phyloP scores from a whole-genome alignment of 2,797 vertebrate species.

The Hippoglossus hippoglossus region DNA sequence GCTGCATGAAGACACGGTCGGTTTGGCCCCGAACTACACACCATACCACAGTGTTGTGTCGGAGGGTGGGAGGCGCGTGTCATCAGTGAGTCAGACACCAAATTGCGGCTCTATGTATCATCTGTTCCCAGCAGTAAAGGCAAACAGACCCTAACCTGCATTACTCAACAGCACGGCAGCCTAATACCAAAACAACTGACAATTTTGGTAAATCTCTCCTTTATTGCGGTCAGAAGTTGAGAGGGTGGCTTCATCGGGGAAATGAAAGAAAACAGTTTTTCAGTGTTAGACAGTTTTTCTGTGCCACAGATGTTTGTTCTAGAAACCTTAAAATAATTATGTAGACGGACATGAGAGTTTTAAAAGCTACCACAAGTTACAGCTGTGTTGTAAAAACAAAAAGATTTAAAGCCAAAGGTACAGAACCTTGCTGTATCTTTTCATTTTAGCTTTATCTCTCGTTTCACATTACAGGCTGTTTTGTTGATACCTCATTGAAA shows the following conservation, averaged over 20 bases:
- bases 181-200: slow-evolving; percentile 67
- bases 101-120: slow-evolving; percentile 64
- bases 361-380: slow-evolving; percentile 25
- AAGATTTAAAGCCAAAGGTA: slow-evolving; percentile 32
- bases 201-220: slow-evolving; percentile 31
- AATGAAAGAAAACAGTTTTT: slow-evolving; percentile 35
- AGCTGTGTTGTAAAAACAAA: slow-evolving; percentile 8
- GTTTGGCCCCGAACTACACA: slow-evolving; percentile 18
- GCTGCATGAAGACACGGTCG: slow-evolving; percentile 54
- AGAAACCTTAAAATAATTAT: slow-evolving; percentile 33
- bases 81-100: slow-evolving; percentile 71
- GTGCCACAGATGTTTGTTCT: slow-evolving; percentile 41
- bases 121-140: slow-evolving; percentile 72
- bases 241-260: slow-evolving; percentile 19
- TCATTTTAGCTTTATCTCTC: slow-evolving; percentile 9
- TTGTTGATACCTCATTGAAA: slow-evolving; percentile 29
- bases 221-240: slow-evolving; percentile 34
- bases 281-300: slow-evolving; percentile 27
- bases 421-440: background rate
- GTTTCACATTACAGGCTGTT: slow-evolving; percentile 22
- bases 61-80: slow-evolving; percentile 67
- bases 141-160: slow-evolving; percentile 70
- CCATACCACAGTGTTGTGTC: slow-evolving; percentile 52
- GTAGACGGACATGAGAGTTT: slow-evolving; percentile 18
- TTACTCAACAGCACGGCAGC: slow-evolving; percentile 68